phyloP scores from a whole-genome alignment of 1,140 invertebrate species.

The Drosophila paulistorum region DNA sequence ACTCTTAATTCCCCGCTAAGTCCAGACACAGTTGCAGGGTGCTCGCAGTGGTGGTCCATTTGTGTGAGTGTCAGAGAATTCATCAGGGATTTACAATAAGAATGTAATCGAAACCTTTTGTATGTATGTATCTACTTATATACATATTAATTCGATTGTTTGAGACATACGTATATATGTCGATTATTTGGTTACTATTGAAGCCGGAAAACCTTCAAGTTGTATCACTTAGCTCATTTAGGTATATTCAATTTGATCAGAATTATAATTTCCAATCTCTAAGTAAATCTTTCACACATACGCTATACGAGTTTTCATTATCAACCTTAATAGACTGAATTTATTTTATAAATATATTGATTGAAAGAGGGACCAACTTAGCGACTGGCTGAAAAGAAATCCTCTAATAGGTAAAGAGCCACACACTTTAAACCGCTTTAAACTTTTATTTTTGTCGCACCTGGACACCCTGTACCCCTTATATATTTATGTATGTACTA shows the following conservation, averaged over 20 bases:
- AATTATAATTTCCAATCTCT: no score
- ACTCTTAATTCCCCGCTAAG: constrained; percentile 48
- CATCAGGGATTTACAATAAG: neutral
- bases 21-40: constrained; percentile 29
- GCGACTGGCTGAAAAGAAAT: no score
- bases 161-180: neutral
- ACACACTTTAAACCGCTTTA: neutral
- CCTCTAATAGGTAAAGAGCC: no score
- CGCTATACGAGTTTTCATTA: no score
- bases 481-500: neutral
- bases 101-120: neutral
- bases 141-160: constrained; percentile 1
- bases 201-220: no score
- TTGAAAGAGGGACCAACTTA: no score
- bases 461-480: constrained; percentile 32
- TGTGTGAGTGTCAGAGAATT: neutral
- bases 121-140: no score
- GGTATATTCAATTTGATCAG: no score
- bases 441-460: neutral
- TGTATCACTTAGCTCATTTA: no score
- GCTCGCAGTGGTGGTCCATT: neutral
- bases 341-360: no score
- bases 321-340: no score
- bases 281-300: no score
- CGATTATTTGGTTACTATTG: neutral